Evolutionary conservation across 2,113 vertebrate species (phyloP).

Genomic region (Amphiprion percula): DNA sequence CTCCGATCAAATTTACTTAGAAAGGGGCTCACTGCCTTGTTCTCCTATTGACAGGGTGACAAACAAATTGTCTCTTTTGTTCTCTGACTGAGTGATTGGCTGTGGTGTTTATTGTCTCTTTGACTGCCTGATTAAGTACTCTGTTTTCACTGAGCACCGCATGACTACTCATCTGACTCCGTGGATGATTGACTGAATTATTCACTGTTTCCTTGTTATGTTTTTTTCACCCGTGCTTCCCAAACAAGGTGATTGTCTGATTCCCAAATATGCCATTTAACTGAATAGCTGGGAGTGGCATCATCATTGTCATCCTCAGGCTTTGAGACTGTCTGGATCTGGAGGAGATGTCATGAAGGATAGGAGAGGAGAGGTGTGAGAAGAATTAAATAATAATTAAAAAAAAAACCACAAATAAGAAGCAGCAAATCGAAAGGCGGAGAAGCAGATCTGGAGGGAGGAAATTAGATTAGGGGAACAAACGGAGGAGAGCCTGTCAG

Average conservation of each 20-base stretch:
- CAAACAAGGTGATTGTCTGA: background rate
- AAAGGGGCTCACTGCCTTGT: background rate
- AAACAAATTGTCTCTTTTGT: slow-evolving; percentile 21
- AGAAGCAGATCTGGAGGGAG: background rate
- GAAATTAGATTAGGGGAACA: slow-evolving; percentile 25
- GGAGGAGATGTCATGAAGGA: background rate
- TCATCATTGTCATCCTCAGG: slow-evolving; percentile 9
- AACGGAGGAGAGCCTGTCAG: background rate
- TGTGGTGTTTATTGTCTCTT: background rate
- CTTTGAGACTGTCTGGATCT: slow-evolving; percentile 16
- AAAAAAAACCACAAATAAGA: background rate
- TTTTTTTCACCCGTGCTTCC: background rate
- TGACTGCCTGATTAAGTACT: slow-evolving; percentile 16
- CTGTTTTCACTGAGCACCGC: background rate
- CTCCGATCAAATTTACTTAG: background rate
- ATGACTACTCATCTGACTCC: background rate
- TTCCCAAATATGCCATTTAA: background rate
- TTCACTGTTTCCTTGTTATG: background rate
- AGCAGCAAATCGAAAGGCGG: background rate
- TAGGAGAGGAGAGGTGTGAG: background rate
- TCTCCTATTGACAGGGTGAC: background rate
- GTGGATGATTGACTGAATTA: background rate
- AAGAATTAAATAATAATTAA: background rate
- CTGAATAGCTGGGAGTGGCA: slow-evolving; percentile 41
- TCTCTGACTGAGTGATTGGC: slow-evolving; percentile 3